A percentile compares a stretch with the other conserved stretches of the same genome.
These are phyloP conservation scores for Hippoglossus stenolepis DNA, from an alignment of 2,113 vertebrate species.

Conservation along the genomic window DNA sequence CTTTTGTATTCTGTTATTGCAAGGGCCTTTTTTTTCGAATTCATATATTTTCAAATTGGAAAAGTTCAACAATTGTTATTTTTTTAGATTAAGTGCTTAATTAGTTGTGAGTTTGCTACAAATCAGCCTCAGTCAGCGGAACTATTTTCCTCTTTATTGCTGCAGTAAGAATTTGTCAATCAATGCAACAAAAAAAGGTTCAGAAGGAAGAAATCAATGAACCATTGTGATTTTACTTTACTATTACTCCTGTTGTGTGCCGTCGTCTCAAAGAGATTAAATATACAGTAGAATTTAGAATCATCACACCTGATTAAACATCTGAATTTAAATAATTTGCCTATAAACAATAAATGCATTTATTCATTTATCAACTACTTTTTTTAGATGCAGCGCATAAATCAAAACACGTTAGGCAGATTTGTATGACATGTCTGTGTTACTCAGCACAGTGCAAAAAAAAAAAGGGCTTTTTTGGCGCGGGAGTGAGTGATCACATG, in stretches of 20 bases:
- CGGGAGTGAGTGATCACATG: slow-evolving; percentile 1
- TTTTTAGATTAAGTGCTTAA: neutral
- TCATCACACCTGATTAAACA: neutral
- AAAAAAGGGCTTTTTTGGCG: neutral
- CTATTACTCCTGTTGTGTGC: neutral
- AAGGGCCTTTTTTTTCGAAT: no score
- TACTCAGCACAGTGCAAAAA: neutral
- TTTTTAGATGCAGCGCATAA: neutral
- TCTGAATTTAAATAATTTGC: neutral
- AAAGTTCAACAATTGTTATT: no score
- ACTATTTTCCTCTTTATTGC: neutral
- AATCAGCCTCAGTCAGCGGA: neutral
- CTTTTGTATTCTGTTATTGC: neutral
- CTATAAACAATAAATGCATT: neutral
- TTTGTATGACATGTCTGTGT: slow-evolving; percentile 3
- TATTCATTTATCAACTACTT: neutral
- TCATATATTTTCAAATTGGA: no score
- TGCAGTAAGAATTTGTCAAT: neutral
- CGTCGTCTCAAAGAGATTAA: slow-evolving; percentile 12
- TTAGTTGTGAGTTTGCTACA: neutral
- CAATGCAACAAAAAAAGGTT: neutral
- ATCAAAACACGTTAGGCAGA: neutral
- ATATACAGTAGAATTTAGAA: slow-evolving; percentile 17
- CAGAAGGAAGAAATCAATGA: slow-evolving; percentile 1
- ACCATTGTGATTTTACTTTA: slow-evolving; percentile 19